Conservation (phyloP, 2,888 invertebrate species). For the Sminthurides aquaticus region DNA sequence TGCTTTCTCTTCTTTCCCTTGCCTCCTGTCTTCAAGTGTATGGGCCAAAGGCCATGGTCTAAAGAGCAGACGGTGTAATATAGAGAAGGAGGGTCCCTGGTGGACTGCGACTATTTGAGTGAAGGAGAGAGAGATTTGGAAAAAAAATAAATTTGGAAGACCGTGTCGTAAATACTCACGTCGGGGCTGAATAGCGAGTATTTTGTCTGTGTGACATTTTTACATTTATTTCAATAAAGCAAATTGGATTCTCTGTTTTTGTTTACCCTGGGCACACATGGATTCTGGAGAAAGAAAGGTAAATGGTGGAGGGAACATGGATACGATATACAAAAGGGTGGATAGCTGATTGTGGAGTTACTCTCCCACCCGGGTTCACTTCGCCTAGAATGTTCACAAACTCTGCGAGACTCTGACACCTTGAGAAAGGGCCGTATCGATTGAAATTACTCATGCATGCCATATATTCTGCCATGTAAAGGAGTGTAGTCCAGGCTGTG, state of each 20-base stretch:
- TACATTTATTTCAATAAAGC: constrained; percentile 10
- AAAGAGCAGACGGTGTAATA: too few relatives aligned
- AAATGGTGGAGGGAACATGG: neutral
- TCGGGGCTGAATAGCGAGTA: neutral
- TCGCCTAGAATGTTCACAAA: too few relatives aligned
- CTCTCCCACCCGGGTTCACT: too few relatives aligned
- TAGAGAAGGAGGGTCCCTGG: too few relatives aligned
- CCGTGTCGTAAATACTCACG: neutral
- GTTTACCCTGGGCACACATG: neutral
- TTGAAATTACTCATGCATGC: constrained; percentile 2
- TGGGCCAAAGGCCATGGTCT: too few relatives aligned
- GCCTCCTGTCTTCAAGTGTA: too few relatives aligned
- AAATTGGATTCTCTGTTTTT: neutral
- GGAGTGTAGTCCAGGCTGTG: neutral
- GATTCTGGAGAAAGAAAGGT: neutral
- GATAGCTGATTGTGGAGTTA: too few relatives aligned
- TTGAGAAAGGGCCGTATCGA: constrained; percentile 4
- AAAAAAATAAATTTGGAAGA: neutral
- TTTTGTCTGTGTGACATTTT: constrained; percentile 3
- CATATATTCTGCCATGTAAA: neutral
- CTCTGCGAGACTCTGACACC: too few relatives aligned
- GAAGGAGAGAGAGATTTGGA: neutral
- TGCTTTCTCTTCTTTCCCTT: too few relatives aligned
- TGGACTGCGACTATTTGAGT: too few relatives aligned
- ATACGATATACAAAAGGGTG: neutral